These are phyloP conservation scores for Phyllostomus hastatus DNA, from an alignment of 2,113 vertebrate species.

Conservation along the genomic window DNA sequence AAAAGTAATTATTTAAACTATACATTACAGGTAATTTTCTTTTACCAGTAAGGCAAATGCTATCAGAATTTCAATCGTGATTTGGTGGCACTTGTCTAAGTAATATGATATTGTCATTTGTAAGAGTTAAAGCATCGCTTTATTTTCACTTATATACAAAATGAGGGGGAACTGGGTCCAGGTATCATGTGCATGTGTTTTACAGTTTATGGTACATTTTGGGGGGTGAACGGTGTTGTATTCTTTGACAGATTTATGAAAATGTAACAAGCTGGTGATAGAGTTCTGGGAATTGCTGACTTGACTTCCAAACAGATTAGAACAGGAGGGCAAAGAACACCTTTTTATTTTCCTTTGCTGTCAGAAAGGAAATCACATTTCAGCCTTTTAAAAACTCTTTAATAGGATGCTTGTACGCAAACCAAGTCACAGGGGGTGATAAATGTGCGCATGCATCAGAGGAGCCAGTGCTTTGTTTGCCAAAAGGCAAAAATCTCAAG, in stretches of 20 bases:
- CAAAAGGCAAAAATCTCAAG: background rate
- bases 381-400: slow-evolving; percentile 58
- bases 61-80: slow-evolving; percentile 84
- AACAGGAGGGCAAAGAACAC: slow-evolving; percentile 66
- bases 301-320: slow-evolving; percentile 60
- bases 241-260: slow-evolving; percentile 70
- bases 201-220: slow-evolving; percentile 49
- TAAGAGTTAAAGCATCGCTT: slow-evolving; percentile 75
- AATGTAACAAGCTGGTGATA: slow-evolving; percentile 67
- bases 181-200: slow-evolving; percentile 60
- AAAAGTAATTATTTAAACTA: slow-evolving; percentile 88
- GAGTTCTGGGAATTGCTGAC: slow-evolving; percentile 66
- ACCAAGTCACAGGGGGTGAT: background rate
- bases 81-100: slow-evolving; percentile 76
- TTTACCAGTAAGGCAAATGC: slow-evolving; percentile 81
- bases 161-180: slow-evolving; percentile 71
- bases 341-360: slow-evolving; percentile 69
- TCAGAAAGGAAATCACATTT: slow-evolving; percentile 68
- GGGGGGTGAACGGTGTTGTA: slow-evolving; percentile 39
- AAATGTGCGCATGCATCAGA: background rate
- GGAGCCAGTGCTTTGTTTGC: slow-evolving; percentile 4
- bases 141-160: slow-evolving; percentile 77
- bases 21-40: slow-evolving; percentile 87
- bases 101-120: slow-evolving; percentile 81
- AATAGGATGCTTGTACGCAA: slow-evolving; percentile 67